phyloP scores from a whole-genome alignment of 1,140 invertebrate genomes.

The Euura lappo region DNA sequence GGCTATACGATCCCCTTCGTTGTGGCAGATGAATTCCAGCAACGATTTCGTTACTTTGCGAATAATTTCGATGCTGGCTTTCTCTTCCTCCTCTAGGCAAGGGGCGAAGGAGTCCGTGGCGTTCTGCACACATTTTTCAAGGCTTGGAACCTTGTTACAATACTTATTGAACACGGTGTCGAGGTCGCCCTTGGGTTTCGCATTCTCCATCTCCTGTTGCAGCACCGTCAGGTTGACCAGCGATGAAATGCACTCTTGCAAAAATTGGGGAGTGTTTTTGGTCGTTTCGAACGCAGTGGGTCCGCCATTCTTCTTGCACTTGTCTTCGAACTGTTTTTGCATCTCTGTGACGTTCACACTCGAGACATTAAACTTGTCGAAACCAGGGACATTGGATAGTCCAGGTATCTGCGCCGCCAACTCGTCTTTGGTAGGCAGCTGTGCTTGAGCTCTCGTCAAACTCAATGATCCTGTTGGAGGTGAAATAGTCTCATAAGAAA shows the following conservation, averaged over 20 bases:
- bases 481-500: conserved; percentile 3
- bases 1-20: conserved; percentile 81
- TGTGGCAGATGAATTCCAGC: conserved; percentile 74
- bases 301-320: conserved; percentile 56
- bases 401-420: conserved; percentile 31
- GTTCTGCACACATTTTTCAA: conserved; percentile 67
- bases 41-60: conserved; percentile 71
- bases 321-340: conserved; percentile 47
- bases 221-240: conserved; percentile 62
- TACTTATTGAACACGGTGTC: conserved; percentile 75
- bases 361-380: conserved; percentile 37
- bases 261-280: conserved; percentile 40
- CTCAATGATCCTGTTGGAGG: conserved; percentile 9
- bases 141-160: conserved; percentile 66
- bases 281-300: conserved; percentile 41
- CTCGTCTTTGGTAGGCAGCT: conserved; percentile 18
- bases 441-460: conserved; percentile 15
- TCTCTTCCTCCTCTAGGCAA: conserved; percentile 70
- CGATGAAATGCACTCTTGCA: conserved; percentile 55
- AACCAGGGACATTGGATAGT: conserved; percentile 25
- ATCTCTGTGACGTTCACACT: conserved; percentile 42
- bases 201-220: conserved; percentile 66
- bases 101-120: conserved; percentile 65
- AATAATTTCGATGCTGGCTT: conserved; percentile 63
- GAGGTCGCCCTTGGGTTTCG: conserved; percentile 65